Conservation (phyloP, 2,113 vertebrate genomes). For the Sturnus vulgaris region DNA sequence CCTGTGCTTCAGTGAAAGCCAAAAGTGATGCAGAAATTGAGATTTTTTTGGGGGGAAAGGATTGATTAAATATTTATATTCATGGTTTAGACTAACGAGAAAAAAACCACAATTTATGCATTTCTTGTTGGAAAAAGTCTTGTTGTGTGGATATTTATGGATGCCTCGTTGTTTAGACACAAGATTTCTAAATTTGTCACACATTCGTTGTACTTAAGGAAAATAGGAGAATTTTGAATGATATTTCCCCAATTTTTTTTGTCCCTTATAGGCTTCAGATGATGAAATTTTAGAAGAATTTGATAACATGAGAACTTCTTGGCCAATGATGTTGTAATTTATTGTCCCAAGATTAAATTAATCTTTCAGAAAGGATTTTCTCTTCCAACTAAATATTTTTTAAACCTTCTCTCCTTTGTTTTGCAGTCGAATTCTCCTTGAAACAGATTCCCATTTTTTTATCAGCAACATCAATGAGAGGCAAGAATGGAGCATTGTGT, state of each 20-base stretch:
- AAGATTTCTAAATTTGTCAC: not conserved
- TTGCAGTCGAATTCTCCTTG: not conserved
- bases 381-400: not conserved
- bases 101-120: not conserved
- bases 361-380: not conserved
- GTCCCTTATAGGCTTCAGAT: not conserved
- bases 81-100: not conserved
- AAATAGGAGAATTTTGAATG: not conserved
- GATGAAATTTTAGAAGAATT: not conserved
- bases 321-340: not conserved
- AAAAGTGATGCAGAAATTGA: not conserved
- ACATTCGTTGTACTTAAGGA: not conserved
- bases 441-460: not conserved
- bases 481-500: not conserved
- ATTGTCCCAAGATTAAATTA: not conserved
- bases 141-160: not conserved
- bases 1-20: not conserved
- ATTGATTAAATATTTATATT: not conserved
- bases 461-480: not conserved
- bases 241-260: not conserved
- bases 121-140: not conserved
- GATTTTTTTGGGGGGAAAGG: not conserved
- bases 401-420: not conserved
- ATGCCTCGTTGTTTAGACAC: not conserved
- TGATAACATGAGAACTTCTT: not conserved